Percentiles rank a stretch among this genome's conserved stretches.
phyloP scores from a whole-genome alignment of 2,888 invertebrate species.

The Celastrina argiolus region DNA sequence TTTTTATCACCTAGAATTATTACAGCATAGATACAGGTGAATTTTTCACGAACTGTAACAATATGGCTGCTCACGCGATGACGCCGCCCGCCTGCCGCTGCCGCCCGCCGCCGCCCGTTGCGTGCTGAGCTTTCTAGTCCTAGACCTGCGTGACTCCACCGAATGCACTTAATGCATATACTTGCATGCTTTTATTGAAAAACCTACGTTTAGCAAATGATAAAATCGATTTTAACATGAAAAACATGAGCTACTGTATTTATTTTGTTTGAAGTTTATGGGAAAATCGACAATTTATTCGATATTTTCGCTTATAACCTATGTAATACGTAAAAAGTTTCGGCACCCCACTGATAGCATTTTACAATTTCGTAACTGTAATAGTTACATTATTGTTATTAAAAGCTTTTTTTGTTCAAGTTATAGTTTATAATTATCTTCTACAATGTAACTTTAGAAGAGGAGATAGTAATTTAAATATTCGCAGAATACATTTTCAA shows the following conservation, averaged over 20 bases:
- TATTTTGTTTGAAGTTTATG: background rate
- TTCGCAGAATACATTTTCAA: no score
- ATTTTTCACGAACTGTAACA: conserved; percentile 41
- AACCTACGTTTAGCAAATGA: conserved; percentile 25
- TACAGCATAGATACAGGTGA: conserved; percentile 21
- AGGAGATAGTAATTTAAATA: no score
- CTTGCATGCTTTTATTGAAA: conserved; percentile 35
- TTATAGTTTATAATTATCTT: no score
- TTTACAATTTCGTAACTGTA: no score
- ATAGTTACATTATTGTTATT: no score
- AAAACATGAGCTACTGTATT: conserved; percentile 16
- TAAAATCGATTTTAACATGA: conserved; percentile 23
- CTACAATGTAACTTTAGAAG: no score
- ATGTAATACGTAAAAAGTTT: no score
- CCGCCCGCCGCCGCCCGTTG: conserved; percentile 36
- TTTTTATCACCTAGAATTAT: conserved; percentile 18
- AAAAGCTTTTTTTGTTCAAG: no score
- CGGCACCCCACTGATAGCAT: no score
- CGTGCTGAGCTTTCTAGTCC: conserved; percentile 39
- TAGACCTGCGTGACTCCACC: conserved; percentile 40
- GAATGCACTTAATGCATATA: conserved; percentile 38
- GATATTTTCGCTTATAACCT: no score
- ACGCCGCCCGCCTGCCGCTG: conserved; percentile 24
- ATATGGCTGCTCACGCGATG: conserved; percentile 38
- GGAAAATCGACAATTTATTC: background rate